Evolutionary conservation across 23 tunicate genomes (phyloP), one percentile per base, ranked within the genome.

Genomic region (Halocynthia roretzi): DNA sequence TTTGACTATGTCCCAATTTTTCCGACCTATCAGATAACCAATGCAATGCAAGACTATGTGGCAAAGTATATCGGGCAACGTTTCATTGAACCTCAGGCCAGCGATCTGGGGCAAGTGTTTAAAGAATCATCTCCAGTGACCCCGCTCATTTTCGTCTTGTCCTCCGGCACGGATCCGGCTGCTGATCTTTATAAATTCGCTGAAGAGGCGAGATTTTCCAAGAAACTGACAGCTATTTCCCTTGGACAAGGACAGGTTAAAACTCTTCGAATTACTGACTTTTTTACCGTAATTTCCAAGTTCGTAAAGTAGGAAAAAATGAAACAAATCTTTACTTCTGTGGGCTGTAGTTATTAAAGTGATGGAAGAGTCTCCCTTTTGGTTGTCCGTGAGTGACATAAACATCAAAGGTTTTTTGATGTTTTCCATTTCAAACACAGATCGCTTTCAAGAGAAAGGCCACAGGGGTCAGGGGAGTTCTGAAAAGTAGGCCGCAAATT

Each of bases 111-210:
- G 22, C 78, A 67, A 17, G 99, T 96, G 15, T 96, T 89, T 83
- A 91, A 89, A 67, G 99, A 96, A 50, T 89, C 96, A 8, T 89
- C 99, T 51, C 93, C 99, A 7, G 82, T 80, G 7, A 89, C 93
- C 72, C 96, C 99, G 48, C 99, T 96, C 51, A 96, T 96, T 49
- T 96, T 96, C 75, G 99, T 96, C 18, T 68, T 96, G 6, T 96
- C 99, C 14, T 83, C 96, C 61, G 99, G 99, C 49, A 96, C 99
- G 10, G 99, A 96, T 75, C 99, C 99, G 8, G 99, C 99, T 8
- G 96, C 99, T 11, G 99, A 96, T 57, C 80, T 96, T 20, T 85
- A 96, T 87, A 96, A 96, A 57, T 96, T 96, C 71, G 99, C 99
- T 9, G 99, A 96, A 75, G 96, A 85, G 67, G 90, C 85, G 89